phyloP scores from a whole-genome alignment of 2,888 invertebrate species.

The Neoaliturus tenellus region DNA sequence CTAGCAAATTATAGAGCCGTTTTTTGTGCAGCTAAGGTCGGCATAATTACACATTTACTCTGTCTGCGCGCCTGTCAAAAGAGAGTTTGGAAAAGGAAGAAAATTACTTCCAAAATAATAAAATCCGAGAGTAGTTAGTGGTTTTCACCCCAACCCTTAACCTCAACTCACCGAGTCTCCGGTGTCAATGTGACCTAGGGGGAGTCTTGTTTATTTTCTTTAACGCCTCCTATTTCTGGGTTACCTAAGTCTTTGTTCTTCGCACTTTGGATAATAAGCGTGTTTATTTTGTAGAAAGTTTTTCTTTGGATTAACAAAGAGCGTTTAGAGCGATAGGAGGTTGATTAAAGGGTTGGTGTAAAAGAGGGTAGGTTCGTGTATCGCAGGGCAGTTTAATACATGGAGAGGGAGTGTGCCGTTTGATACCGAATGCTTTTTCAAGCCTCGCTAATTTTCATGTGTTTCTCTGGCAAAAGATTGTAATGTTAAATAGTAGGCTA shows the following conservation, averaged over 20 bases:
- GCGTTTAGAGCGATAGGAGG: not conserved
- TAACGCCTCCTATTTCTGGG: not conserved
- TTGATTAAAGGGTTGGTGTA: not conserved
- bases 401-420: not conserved
- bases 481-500: no score
- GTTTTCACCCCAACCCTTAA: not conserved
- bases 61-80: constrained; percentile 54
- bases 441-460: no score
- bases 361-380: not conserved
- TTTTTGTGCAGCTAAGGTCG: constrained; percentile 40
- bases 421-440: not conserved
- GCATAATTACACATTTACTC: constrained; percentile 53
- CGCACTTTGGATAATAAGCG: not conserved
- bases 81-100: constrained; percentile 48
- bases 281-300: not conserved
- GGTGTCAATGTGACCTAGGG: constrained; percentile 34
- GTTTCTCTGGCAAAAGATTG: no score
- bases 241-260: not conserved
- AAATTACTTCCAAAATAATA: constrained; percentile 55
- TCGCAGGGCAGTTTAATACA: not conserved
- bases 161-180: not conserved
- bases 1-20: constrained; percentile 52
- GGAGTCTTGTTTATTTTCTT: constrained; percentile 33
- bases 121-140: constrained; percentile 50
- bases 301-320: not conserved